phyloP scores from a whole-genome alignment of 2,113 vertebrate genomes.

The Nettapus auritus region DNA sequence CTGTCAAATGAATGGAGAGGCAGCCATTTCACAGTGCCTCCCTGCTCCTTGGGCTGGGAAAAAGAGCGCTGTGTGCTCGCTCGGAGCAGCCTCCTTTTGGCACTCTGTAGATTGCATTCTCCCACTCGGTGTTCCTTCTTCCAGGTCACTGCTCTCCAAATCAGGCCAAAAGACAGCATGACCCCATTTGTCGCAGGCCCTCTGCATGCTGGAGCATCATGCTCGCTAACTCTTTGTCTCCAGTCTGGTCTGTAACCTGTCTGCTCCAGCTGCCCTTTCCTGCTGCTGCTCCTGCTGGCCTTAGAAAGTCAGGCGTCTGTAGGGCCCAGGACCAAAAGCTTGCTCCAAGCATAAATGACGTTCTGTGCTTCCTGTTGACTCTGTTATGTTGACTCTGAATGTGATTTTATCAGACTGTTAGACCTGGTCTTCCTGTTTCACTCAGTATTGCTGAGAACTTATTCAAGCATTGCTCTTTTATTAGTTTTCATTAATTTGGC shows the following conservation, averaged over 20 bases:
- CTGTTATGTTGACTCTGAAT: background rate
- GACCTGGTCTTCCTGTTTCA: constrained; percentile 20
- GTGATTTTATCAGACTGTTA: constrained; percentile 6
- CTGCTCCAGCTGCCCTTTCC: background rate
- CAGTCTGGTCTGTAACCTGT: background rate
- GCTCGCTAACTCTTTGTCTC: background rate
- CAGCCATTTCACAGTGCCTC: background rate
- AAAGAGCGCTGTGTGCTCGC: background rate
- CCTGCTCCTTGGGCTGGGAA: background rate
- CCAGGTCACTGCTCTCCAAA: constrained; percentile 25
- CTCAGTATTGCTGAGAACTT: background rate
- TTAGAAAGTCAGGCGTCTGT: background rate
- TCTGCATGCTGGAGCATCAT: background rate
- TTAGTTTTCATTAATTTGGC: background rate
- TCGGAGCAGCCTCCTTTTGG: background rate
- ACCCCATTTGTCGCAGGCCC: background rate
- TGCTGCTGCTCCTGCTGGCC: background rate
- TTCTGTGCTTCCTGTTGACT: background rate
- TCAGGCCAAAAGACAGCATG: constrained; percentile 12
- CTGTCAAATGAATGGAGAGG: background rate
- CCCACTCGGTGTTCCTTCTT: background rate
- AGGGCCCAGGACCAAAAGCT: background rate
- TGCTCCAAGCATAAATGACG: background rate
- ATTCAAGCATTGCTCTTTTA: background rate
- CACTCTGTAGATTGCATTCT: background rate